Evolutionary conservation across 2,113 vertebrate species (phyloP), one percentile per base, ranked within the genome.

Genomic region (Neodon shergylaensis): DNA sequence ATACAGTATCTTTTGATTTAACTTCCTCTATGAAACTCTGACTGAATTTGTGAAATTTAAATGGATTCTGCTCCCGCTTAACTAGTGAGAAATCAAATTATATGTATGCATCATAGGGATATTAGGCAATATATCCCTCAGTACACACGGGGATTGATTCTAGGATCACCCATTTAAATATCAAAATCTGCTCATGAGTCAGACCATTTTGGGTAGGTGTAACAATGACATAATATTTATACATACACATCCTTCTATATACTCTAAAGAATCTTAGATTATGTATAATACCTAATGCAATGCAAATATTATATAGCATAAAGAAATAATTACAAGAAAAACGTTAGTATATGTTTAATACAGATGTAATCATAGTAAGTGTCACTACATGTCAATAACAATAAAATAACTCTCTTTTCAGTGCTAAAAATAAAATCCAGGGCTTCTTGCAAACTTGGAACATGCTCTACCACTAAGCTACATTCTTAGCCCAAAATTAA

Each of bases 21-120:
- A 6, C 36, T 92, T 92, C 90, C 26, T 9, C 44, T 42, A 76
- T 52, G 11, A 39, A 86, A 88, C 82, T 95, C 33, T 93, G 42
- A 88, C 26, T 63, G 81, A 77, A 82, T n/a, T 68, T 52, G 24
- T 92, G 19, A 97, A 93, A 94, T 65, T 1, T 49, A 96, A 88
- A 92, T 86, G 36, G 21, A 65, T 91, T 95, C 52, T 95, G 52
- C 36, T 91, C 22, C 42, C 36, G 77, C 5, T 66, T 72, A 96
- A 88, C 31, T 73, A 92, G 76, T 49, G 4, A 87, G 17, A 2
- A 5, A 66, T 28, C 1, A 68, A 92, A 74, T 84, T 91, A 68
- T 89, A 65, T 68, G 10, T 47, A 7, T 89, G 54, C 31, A 77
- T 44, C 72, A 3, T 47, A 89, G 7, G 22, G 21, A 58, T 83